Evolutionary conservation across 2,113 vertebrate species (phyloP).

Genomic region (Pseudolaguvia tuberculata): DNA sequence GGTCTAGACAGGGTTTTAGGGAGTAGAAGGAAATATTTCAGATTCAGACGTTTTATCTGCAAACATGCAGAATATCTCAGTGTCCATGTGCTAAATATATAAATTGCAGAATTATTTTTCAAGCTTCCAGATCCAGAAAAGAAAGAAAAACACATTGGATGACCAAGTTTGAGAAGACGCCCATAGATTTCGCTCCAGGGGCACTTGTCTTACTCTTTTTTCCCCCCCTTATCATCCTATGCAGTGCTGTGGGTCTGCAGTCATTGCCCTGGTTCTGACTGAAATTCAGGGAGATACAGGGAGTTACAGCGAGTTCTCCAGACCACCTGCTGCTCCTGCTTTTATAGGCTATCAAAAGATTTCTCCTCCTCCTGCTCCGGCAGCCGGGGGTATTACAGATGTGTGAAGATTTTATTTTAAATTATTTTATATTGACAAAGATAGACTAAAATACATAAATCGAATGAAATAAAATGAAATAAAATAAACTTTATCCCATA

Average conservation of each 20-base stretch:
- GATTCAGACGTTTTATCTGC: not conserved
- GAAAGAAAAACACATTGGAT: constrained; percentile 1
- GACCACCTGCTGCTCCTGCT: no score
- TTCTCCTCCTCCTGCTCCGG: no score
- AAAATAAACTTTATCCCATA: no score
- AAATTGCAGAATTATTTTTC: not conserved
- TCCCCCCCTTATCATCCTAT: constrained; percentile 31
- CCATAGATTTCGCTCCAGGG: constrained; percentile 12
- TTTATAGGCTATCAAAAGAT: no score
- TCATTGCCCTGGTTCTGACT: not conserved
- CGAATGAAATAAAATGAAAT: no score
- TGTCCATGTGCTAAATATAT: not conserved
- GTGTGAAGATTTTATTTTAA: no score
- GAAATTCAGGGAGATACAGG: no score
- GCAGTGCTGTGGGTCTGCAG: constrained; percentile 2
- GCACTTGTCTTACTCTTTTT: not conserved
- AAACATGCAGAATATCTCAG: not conserved
- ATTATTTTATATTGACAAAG: no score
- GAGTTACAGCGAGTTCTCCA: no score
- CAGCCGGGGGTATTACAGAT: no score
- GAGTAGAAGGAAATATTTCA: not conserved
- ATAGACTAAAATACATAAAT: no score
- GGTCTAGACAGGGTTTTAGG: not conserved
- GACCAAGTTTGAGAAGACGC: not conserved
- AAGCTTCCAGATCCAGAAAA: not conserved